A percentile compares a stretch with the other conserved stretches of the same genome.
Evolutionary conservation across 2,797 vertebrate genomes (phyloP).

Genomic region (Emys orbicularis): DNA sequence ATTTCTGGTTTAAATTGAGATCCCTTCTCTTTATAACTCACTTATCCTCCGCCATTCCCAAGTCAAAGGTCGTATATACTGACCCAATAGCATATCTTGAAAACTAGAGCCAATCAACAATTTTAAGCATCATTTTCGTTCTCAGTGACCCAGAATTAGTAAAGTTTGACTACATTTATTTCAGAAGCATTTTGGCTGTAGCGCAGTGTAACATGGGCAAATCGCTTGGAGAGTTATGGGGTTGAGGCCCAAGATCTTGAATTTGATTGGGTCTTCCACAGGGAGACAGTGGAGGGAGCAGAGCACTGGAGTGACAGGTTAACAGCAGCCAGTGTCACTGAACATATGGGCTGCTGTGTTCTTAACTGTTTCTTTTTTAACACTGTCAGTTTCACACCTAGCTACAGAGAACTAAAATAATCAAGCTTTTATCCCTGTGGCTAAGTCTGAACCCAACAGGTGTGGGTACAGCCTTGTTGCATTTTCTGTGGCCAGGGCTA

Average conservation of each 20-base stretch:
- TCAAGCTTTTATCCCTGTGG: background rate
- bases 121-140: too few relatives aligned
- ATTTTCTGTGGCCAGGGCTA: fast-evolving
- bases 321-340: background rate
- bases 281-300: background rate
- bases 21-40: too few relatives aligned
- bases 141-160: too few relatives aligned
- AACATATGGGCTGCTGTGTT: background rate
- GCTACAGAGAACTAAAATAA: background rate
- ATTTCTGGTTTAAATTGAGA: too few relatives aligned
- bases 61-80: too few relatives aligned
- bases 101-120: too few relatives aligned
- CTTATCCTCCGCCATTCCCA: too few relatives aligned
- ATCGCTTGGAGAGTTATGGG: background rate
- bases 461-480: background rate
- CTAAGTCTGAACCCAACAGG: background rate
- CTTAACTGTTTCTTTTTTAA: background rate
- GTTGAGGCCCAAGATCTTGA: background rate
- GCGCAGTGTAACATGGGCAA: too few relatives aligned
- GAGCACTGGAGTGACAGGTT: background rate
- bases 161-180: too few relatives aligned
- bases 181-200: too few relatives aligned
- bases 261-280: fast-evolving
- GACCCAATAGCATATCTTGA: too few relatives aligned
- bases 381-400: background rate